Evolutionary conservation across 2,888 invertebrate species (phyloP), one percentile per base, ranked within the genome.

Genomic region (Schizaphis graminum): DNA sequence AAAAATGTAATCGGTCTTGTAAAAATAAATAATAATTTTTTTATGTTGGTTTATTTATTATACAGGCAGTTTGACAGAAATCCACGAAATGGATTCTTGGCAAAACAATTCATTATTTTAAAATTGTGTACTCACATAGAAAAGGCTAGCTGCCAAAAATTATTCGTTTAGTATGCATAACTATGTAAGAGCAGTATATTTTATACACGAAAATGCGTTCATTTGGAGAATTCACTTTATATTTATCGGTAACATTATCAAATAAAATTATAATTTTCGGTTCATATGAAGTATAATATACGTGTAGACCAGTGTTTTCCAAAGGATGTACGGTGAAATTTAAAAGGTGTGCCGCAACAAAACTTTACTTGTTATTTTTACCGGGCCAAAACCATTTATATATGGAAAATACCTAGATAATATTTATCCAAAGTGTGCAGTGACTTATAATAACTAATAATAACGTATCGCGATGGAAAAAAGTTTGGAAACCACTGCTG

Each of bases 41-140:
- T n/a, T 53, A 61, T 47, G 35, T 88, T 53, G 53, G 24, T 89
- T 44, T 89, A 89, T 89, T 61, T 89, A n/a, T 61, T n/a, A 28
- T 89, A n/a, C 28, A 44, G 56, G 8, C 28, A 28, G 44, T 44
- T 61, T 91, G 67, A 91, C 77, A 49, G 49, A 35, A 61, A 53
- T 41, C 53, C 49, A 53, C 13, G 26, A 77, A 77, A 49, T 35
- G 24, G 53, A 24, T 77, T 35, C 24, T 67, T 91, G 91, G 47
- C 49, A 91, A 91, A 91, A 91, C 26, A 35, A 35, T 91, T 49
- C 49, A 11, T 91, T 91, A 67, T 91, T 77, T 91, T 91, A 67
- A 91, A 35, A 67, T 67, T 49, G 67, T 91, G 24, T 91, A 91
- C 13, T 77, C 49, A 3, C 35, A 13, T 13, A 35, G 35, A 49